These are phyloP conservation scores for Xylophagus ater DNA, from an alignment of 2,888 invertebrate species.

Conservation along the genomic window DNA sequence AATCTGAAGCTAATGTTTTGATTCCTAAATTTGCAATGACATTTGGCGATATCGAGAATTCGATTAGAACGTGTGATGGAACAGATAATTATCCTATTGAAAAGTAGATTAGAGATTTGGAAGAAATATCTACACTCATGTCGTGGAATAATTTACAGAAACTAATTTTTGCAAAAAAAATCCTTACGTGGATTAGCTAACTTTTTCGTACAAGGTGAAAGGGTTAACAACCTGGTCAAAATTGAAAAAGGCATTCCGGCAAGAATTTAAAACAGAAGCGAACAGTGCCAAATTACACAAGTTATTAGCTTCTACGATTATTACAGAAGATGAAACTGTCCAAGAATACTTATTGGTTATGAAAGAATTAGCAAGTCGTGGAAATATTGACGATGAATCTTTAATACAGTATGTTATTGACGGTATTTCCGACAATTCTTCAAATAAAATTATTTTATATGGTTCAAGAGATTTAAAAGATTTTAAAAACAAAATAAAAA, in stretches of 20 bases:
- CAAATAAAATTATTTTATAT: background rate
- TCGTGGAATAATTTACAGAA: background rate
- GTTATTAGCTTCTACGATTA: background rate
- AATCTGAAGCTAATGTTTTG: background rate
- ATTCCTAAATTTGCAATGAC: background rate
- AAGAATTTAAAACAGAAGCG: background rate
- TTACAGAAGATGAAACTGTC: background rate
- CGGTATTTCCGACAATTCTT: background rate
- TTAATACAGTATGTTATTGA: constrained; percentile 2
- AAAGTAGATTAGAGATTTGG: background rate
- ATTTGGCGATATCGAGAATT: constrained; percentile 2
- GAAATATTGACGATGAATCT: no score
- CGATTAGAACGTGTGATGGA: background rate
- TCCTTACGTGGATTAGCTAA: background rate
- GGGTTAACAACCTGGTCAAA: background rate
- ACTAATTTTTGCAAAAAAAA: constrained; percentile 1
- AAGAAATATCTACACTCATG: background rate
- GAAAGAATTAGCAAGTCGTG: constrained; percentile 6
- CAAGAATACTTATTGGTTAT: constrained; percentile 2
- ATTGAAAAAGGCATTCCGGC: background rate
- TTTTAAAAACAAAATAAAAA: constrained; percentile 17
- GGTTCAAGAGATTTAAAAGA: constrained; percentile 13
- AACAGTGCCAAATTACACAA: constrained; percentile 6
- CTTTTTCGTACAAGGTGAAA: background rate
- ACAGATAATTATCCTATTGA: background rate